These are phyloP conservation scores for Colletes collaris DNA, from an alignment of 2,888 invertebrate species.

Conservation along the genomic window DNA sequence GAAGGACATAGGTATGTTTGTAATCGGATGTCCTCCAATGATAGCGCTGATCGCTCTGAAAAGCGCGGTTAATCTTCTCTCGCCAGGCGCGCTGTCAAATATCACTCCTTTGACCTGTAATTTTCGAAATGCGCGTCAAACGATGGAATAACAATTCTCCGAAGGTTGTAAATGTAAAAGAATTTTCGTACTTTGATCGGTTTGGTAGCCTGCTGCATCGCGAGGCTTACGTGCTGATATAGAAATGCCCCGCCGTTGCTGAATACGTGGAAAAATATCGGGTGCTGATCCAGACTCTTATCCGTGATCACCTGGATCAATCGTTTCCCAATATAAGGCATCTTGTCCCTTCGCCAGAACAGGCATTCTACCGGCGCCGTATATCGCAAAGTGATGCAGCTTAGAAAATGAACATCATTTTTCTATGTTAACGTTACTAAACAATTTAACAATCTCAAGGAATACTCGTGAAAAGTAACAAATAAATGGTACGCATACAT, in stretches of 20 bases:
- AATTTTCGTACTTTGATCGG: slow-evolving; percentile 83
- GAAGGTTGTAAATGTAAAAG: neutral
- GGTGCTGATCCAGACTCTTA: slow-evolving; percentile 88
- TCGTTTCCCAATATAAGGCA: slow-evolving; percentile 86
- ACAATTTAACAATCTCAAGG: too few relatives aligned
- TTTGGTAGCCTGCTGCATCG: slow-evolving; percentile 84
- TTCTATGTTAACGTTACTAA: too few relatives aligned
- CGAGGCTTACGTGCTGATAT: slow-evolving; percentile 88
- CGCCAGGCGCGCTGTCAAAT: slow-evolving; percentile 89
- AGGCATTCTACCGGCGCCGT: slow-evolving; percentile 88
- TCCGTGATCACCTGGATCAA: slow-evolving; percentile 87
- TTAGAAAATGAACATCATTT: slow-evolving; percentile 72
- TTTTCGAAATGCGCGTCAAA: neutral
- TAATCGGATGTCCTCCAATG: slow-evolving; percentile 85
- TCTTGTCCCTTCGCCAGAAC: slow-evolving; percentile 86
- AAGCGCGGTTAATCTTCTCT: slow-evolving; percentile 85
- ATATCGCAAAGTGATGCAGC: slow-evolving; percentile 89
- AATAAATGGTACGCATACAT: too few relatives aligned
- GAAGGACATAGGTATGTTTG: slow-evolving; percentile 85
- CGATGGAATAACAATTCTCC: neutral
- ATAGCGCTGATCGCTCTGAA: slow-evolving; percentile 87
- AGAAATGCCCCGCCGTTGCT: slow-evolving; percentile 91
- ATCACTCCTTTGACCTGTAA: slow-evolving; percentile 86
- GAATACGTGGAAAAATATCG: slow-evolving; percentile 90
- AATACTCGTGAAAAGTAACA: too few relatives aligned